Base-by-base conservation (phyloP, 2,113 vertebrate species). In the Oryzias woworae region DNA sequence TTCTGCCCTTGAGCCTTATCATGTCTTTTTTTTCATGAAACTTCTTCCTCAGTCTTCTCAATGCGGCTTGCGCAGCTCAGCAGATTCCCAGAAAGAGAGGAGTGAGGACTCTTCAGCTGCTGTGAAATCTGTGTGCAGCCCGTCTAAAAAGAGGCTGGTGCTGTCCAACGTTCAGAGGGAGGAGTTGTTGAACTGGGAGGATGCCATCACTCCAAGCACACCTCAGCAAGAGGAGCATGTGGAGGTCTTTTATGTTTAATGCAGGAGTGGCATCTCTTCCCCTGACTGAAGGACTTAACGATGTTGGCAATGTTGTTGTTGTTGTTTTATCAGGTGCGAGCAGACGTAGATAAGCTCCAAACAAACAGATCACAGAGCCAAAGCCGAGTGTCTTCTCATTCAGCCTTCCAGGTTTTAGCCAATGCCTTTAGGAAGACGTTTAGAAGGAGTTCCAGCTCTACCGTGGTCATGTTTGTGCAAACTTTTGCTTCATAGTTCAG, bases 151-250 rank as follows among this genome's bases (percentile, higher is more conserved):
- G 42, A 77, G 79, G 46, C 66, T 92, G 61, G 48, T 48, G 4
- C 41, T 91, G 8, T 82, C 91, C 7, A 41, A 3, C 0, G 47
- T 68, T 4, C 82, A 87, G n/a, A 92, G 87, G 55, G 83, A 89
- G 75, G 89, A 80, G 71, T 87, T 91, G 8, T 80, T 91, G 20
- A 72, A 82, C 66, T 92, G 89, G 88, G 82, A 92, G 15, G 5
- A 49, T 28, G 1, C 7, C 2, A 24, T 48, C 47, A 0, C 47
- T 22, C 44, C 50, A 7, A 68, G 66, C 8, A 8, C 58, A 15
- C 44, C 16, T 3, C 67, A 66, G 17, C 50, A 45, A 0, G 8
- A 45, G 17, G 31, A 69, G 6, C 74, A 81, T 83, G 85, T 87
- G 57, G 43, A 51, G 36, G 46, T 0, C 55, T 52, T 1, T 16